Conservation (phyloP, 2,797 vertebrate genomes). For the Onychomys leucogaster region DNA sequence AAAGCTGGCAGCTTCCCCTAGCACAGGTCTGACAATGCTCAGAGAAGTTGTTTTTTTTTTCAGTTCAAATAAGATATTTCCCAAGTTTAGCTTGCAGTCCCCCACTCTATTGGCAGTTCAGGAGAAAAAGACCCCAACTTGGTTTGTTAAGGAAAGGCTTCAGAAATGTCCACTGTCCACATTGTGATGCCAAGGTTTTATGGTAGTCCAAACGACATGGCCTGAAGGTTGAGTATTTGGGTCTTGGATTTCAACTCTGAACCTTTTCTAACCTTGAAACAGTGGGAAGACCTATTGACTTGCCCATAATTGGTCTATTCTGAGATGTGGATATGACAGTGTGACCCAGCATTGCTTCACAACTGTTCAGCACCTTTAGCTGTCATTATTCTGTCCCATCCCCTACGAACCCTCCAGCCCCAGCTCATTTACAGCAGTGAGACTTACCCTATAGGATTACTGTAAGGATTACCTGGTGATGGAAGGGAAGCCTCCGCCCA, state of each 20-base stretch:
- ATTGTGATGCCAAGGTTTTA: neutral
- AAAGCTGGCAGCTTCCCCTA: neutral
- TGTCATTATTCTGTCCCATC: neutral
- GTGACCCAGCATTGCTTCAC: neutral
- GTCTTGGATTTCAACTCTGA: conserved; percentile 44
- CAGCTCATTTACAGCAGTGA: neutral
- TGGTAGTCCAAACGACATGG: neutral
- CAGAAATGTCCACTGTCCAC: neutral
- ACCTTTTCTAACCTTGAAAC: conserved; percentile 46
- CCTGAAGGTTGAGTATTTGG: neutral
- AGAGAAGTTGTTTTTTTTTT: neutral
- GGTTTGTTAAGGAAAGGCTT: neutral
- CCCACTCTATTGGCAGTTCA: neutral
- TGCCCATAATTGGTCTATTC: neutral
- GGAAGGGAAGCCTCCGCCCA: neutral
- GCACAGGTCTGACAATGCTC: neutral
- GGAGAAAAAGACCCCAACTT: neutral
- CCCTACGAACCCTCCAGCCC: neutral
- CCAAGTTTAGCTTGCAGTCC: neutral
- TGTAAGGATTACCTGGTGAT: neutral
- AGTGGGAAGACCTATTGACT: neutral
- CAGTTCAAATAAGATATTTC: neutral
- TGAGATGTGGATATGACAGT: neutral
- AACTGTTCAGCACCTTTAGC: neutral
- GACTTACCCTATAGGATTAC: neutral